A percentile compares a stretch with the other conserved stretches of the same genome.
Conservation (phyloP, 2,888 invertebrate species). For the Mesochorus sp. region DNA sequence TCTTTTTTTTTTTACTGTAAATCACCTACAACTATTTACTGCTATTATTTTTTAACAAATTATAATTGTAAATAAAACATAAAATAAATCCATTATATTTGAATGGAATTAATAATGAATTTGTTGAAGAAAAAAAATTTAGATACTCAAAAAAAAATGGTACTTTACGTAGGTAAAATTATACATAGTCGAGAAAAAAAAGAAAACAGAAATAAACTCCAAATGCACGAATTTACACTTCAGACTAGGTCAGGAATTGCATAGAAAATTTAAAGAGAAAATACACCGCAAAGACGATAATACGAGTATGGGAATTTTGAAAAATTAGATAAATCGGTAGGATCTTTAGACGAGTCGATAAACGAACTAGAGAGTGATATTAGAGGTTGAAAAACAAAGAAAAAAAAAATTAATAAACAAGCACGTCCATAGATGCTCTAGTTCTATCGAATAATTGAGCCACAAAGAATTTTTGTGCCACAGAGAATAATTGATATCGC, state of each 20-base stretch:
- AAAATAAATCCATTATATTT: no score
- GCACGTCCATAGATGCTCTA: constrained; percentile 9
- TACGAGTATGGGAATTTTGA: background rate
- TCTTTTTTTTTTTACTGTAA: no score
- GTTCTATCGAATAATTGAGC: constrained; percentile 18
- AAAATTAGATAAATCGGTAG: constrained; percentile 25
- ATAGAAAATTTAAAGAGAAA: constrained; percentile 15
- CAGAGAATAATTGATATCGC: constrained; percentile 41
- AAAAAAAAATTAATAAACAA: background rate
- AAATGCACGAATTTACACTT: constrained; percentile 50
- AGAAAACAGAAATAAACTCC: constrained; percentile 2
- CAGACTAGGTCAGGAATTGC: constrained; percentile 36
- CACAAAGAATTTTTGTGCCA: constrained; percentile 53
- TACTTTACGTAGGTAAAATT: constrained; percentile 52
- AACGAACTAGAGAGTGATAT: constrained; percentile 11
- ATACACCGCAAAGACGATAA: constrained; percentile 4
- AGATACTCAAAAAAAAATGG: constrained; percentile 41
- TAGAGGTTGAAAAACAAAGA: background rate
- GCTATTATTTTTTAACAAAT: no score
- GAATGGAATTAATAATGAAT: constrained; percentile 3
- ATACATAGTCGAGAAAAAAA: constrained; percentile 28
- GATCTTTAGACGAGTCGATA: constrained; percentile 39
- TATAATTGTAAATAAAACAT: no score
- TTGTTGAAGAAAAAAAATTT: constrained; percentile 24
- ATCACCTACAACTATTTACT: no score